Conservation (phyloP, 2,888 invertebrate genomes). For the Hydriomena furcata region DNA sequence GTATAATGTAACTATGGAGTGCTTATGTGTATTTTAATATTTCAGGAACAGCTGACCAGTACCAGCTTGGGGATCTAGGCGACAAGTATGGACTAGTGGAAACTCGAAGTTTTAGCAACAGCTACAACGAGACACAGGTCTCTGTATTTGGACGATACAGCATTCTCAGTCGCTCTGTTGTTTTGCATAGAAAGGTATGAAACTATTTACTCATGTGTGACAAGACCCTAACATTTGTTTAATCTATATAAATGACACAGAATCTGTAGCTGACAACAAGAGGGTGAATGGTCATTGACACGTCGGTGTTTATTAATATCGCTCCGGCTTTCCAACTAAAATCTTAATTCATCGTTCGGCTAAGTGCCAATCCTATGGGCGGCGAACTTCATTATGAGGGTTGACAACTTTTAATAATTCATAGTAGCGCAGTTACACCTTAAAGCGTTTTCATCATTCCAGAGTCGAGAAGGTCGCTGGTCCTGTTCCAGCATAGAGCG, state of each 20-base stretch:
- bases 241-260: no score
- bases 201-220: no score
- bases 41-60: conserved; percentile 91
- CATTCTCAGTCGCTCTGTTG: conserved; percentile 93
- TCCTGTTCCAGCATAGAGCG: conserved; percentile 93
- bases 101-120: conserved; percentile 79
- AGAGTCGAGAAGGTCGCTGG: conserved; percentile 86
- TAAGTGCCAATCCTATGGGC: no score
- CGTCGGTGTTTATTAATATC: no score
- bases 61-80: conserved; percentile 93
- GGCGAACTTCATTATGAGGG: neutral
- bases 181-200: conserved; percentile 90
- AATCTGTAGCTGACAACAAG: neutral
- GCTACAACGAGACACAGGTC: conserved; percentile 91
- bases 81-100: conserved; percentile 92
- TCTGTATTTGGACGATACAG: conserved; percentile 92
- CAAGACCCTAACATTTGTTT: no score
- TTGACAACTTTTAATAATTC: no score
- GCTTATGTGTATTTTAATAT: no score
- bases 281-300: no score
- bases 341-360: no score
- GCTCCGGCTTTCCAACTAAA: no score
- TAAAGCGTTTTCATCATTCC: neutral
- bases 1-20: no score
- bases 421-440: no score